Percentiles rank a stretch among this genome's conserved stretches.
These are phyloP conservation scores for Eubasilissa regina DNA, from an alignment of 1,140 invertebrate species.

Conservation along the genomic window DNA sequence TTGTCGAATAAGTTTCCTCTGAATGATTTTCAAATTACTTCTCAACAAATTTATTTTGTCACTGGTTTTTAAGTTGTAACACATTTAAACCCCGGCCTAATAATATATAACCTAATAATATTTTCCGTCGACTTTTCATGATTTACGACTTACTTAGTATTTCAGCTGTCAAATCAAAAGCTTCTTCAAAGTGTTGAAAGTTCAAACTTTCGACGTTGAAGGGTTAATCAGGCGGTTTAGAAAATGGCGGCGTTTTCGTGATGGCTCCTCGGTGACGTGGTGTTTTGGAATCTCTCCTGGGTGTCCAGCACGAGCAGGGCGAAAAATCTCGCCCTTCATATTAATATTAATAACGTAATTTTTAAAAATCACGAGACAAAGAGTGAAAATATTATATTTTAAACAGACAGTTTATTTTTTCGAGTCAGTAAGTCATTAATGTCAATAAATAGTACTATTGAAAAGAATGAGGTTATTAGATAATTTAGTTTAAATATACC, in stretches of 20 bases:
- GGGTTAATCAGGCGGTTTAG: slow-evolving; percentile 40
- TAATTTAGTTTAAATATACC: no score
- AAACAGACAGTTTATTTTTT: no score
- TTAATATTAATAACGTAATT: no score
- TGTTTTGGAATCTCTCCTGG: neutral
- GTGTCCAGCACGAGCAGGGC: neutral
- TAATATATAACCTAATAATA: no score
- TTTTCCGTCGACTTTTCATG: slow-evolving; percentile 6
- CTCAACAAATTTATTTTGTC: neutral
- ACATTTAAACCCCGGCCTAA: no score
- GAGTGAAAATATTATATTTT: no score
- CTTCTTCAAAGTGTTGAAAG: slow-evolving; percentile 44
- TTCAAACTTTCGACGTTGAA: slow-evolving; percentile 42
- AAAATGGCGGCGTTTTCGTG: slow-evolving; percentile 17
- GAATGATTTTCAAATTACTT: neutral
- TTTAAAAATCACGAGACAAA: no score
- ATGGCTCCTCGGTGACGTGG: slow-evolving; percentile 16
- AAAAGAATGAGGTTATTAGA: no score
- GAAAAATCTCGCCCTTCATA: no score
- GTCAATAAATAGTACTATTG: no score
- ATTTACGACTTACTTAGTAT: slow-evolving; percentile 39
- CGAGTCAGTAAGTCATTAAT: no score
- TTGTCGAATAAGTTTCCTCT: no score
- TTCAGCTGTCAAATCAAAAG: slow-evolving; percentile 39
- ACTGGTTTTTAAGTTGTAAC: neutral